Evolutionary conservation across 1,140 invertebrate species (phyloP).

Genomic region (Chlorops oryzae): DNA sequence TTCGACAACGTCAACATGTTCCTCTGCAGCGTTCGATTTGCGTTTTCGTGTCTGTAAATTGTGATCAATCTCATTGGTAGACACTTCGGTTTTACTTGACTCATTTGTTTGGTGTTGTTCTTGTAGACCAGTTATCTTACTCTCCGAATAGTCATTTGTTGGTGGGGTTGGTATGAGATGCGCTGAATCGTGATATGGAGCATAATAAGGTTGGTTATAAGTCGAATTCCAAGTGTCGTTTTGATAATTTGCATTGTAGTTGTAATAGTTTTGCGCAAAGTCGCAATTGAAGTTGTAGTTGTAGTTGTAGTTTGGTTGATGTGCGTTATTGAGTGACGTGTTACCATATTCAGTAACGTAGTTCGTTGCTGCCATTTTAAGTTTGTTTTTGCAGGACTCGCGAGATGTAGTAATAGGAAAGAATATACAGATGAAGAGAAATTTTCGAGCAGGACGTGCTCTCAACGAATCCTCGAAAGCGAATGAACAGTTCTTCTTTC

Average conservation of each 20-base stretch:
- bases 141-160: background rate
- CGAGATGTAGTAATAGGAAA: background rate
- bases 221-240: constrained; percentile 21
- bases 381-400: background rate
- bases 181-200: background rate
- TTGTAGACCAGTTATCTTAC: no score
- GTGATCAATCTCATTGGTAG: no score
- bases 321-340: no score
- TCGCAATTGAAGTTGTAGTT: constrained; percentile 32
- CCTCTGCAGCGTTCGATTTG: constrained; percentile 23
- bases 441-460: constrained; percentile 26
- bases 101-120: no score
- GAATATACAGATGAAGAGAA: background rate
- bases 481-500: constrained; percentile 33
- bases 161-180: background rate
- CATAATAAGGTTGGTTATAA: constrained; percentile 18
- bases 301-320: constrained; percentile 21
- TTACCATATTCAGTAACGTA: constrained; percentile 36
- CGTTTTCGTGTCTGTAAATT: constrained; percentile 30
- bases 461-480: constrained; percentile 33
- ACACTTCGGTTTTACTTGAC: no score
- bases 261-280: no score
- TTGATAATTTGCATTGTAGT: no score
- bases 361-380: constrained; percentile 37
- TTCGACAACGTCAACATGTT: constrained; percentile 34